Evolutionary conservation across 1,140 invertebrate species (phyloP).

Genomic region (Nebria ingens): DNA sequence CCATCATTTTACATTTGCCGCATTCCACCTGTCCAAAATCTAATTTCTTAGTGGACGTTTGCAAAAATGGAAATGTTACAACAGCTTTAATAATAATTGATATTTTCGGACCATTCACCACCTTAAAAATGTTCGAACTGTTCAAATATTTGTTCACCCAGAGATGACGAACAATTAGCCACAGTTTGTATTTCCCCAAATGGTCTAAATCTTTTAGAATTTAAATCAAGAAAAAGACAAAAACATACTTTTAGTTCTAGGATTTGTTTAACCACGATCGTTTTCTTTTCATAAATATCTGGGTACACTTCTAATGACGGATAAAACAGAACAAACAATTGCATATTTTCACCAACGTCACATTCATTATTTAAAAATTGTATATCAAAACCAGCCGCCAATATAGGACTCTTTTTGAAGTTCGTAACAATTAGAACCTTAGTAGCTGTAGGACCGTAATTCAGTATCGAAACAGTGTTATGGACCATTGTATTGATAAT

Average conservation of each 20-base stretch:
- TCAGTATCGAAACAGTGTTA: conserved; percentile 26
- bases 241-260: no score
- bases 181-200: no score
- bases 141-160: no score
- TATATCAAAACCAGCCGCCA: background rate
- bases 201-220: no score
- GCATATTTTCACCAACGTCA: background rate
- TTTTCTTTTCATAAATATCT: no score
- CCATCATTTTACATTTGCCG: conserved; percentile 31
- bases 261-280: no score
- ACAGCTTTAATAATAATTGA: conserved; percentile 30
- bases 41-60: conserved; percentile 17
- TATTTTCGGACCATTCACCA: conserved; percentile 29
- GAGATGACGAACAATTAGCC: no score
- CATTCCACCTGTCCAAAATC: conserved; percentile 34
- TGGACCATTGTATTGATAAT: conserved; percentile 26
- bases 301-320: background rate
- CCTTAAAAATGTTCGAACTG: no score
- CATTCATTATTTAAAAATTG: background rate
- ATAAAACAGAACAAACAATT: background rate
- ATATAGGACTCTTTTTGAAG: background rate
- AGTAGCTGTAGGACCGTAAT: conserved; percentile 31
- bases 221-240: no score
- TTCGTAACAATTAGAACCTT: conserved; percentile 24
- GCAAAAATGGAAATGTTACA: conserved; percentile 28